Percentiles rank a stretch among this genome's conserved stretches.
phyloP scores from a whole-genome alignment of 2,797 vertebrate species.

The Rhinella marina region DNA sequence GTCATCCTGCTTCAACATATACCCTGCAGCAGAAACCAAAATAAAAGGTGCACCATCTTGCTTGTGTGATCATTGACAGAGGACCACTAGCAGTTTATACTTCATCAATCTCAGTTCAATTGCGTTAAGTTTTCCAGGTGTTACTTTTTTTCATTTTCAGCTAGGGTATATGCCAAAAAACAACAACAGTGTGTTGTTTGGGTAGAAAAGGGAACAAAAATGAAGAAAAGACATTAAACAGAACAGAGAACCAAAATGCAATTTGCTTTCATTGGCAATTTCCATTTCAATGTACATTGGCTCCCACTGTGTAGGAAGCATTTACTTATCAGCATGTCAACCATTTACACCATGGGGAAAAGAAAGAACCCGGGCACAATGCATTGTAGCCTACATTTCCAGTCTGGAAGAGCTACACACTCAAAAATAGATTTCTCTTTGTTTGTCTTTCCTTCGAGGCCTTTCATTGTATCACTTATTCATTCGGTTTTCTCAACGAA shows the following conservation, averaged over 20 bases:
- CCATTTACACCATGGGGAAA: constrained; percentile 59
- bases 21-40: too few relatives aligned
- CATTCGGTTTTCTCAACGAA: constrained; percentile 27
- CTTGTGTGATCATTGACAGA: too few relatives aligned
- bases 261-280: constrained; percentile 60
- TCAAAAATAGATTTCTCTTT: constrained; percentile 53
- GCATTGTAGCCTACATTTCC: constrained; percentile 37
- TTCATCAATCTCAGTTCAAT: too few relatives aligned
- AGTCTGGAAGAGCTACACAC: constrained; percentile 37
- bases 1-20: too few relatives aligned
- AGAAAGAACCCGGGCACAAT: constrained; percentile 47
- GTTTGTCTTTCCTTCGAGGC: constrained; percentile 39
- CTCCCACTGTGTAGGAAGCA: constrained; percentile 61
- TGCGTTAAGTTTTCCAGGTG: too few relatives aligned
- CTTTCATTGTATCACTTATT: constrained; percentile 50
- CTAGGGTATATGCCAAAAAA: background rate
- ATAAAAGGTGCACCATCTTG: too few relatives aligned
- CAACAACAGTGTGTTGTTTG: background rate
- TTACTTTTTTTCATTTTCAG: too few relatives aligned
- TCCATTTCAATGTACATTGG: constrained; percentile 60
- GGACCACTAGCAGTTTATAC: too few relatives aligned
- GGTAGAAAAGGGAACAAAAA: background rate
- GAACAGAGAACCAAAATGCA: constrained; percentile 43
- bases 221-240: constrained; percentile 25
- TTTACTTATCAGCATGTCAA: constrained; percentile 62